phyloP scores from a whole-genome alignment of 2,113 vertebrate genomes.

The Oncorhynchus mykiss region DNA sequence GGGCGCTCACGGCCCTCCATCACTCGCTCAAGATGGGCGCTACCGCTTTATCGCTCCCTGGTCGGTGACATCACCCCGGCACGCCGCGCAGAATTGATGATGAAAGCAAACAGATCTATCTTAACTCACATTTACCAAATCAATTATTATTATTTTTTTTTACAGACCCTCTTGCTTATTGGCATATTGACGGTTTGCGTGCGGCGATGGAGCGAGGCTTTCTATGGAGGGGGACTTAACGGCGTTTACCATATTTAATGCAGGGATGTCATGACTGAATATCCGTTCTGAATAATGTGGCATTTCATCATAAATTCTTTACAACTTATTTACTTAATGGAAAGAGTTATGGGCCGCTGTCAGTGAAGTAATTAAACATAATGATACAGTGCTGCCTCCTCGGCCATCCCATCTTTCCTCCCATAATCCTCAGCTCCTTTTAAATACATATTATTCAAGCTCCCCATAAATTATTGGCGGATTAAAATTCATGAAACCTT shows the following conservation, averaged over 20 bases:
- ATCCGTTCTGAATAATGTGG: constrained; percentile 91
- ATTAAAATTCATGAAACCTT: constrained; percentile 76
- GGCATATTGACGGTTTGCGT: constrained; percentile 97
- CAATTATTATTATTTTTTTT: constrained; percentile 97
- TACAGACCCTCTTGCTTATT: constrained; percentile 93
- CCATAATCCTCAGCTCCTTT: constrained; percentile 52
- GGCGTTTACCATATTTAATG: constrained; percentile 97
- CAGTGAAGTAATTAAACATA: constrained; percentile 87
- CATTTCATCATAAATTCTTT: constrained; percentile 98
- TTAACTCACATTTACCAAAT: constrained; percentile 98
- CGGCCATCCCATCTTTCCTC: constrained; percentile 70
- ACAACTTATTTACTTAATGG: constrained; percentile 98
- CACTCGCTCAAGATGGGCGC: constrained; percentile 91
- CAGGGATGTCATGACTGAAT: constrained; percentile 95
- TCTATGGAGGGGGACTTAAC: constrained; percentile 75
- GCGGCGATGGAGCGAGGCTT: not conserved
- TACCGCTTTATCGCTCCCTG: constrained; percentile 94
- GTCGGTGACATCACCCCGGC: constrained; percentile 97
- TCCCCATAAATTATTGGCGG: constrained; percentile 68
- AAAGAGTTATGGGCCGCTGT: constrained; percentile 92
- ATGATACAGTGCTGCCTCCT: constrained; percentile 85
- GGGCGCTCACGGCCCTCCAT: constrained; percentile 87
- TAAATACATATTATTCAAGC: constrained; percentile 77
- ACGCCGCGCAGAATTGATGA: constrained; percentile 92
- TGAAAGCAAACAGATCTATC: constrained; percentile 99